phyloP scores from a whole-genome alignment of 2,113 vertebrate species.

The Clarias macrocephalus region DNA sequence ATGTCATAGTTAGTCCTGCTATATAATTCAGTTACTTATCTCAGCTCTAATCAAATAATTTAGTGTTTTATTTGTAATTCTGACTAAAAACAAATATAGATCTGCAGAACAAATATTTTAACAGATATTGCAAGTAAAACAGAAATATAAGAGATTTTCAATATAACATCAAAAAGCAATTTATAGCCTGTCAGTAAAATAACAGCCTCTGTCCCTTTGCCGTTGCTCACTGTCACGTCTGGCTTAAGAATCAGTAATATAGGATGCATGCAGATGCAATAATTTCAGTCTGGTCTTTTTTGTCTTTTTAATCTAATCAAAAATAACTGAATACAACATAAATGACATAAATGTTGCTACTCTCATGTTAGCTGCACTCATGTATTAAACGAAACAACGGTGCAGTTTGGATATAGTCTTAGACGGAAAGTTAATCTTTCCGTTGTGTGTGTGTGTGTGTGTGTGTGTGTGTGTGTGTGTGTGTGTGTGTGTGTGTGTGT shows the following conservation, averaged over 20 bases:
- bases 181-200: too few species aligned
- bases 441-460: neutral
- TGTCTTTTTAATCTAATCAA: neutral
- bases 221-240: too few species aligned
- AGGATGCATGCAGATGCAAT: neutral
- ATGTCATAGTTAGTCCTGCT: too few species aligned
- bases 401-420: neutral
- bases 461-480: slow-evolving; percentile 3
- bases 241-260: neutral
- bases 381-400: neutral
- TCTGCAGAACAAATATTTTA: too few species aligned
- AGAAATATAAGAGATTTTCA: too few species aligned
- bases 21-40: too few species aligned
- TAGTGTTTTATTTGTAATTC: too few species aligned
- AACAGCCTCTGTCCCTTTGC: too few species aligned
- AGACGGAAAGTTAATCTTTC: neutral
- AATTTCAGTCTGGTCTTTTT: neutral
- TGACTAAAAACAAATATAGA: too few species aligned
- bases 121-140: too few species aligned
- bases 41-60: too few species aligned
- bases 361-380: neutral
- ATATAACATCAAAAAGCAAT: too few species aligned
- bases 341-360: neutral
- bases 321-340: neutral
- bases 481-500: neutral